Percentiles rank a stretch among this genome's conserved stretches.
Conservation (phyloP, 1,140 invertebrate species). For the Leptinotarsa lineolata region DNA sequence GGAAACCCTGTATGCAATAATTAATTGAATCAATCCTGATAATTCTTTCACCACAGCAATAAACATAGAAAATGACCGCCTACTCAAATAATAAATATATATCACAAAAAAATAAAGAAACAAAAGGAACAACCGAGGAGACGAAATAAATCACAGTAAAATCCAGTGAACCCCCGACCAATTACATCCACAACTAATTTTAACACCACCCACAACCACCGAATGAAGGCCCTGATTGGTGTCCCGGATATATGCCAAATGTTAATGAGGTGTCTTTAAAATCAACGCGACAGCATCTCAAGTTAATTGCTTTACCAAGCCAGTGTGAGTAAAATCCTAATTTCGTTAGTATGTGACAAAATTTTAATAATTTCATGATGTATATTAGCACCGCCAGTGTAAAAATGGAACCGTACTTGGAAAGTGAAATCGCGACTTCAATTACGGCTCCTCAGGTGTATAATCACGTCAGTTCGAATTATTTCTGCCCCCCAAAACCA, state of each 20-base stretch:
- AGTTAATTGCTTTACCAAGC: slow-evolving; percentile 29
- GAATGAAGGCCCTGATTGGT: slow-evolving; percentile 29
- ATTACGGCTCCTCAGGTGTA: not conserved
- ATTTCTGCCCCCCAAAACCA: not conserved
- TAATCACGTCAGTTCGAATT: not conserved
- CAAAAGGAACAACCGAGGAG: slow-evolving; percentile 1
- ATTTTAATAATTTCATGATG: not conserved
- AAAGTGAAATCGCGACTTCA: slow-evolving; percentile 1
- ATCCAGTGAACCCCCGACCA: slow-evolving; percentile 8
- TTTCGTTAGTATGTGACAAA: slow-evolving; percentile 1
- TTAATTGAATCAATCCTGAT: too few species aligned
- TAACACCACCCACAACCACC: slow-evolving; percentile 32
- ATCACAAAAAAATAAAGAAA: not conserved
- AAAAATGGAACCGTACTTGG: slow-evolving; percentile 13
- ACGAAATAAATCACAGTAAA: slow-evolving; percentile 16
- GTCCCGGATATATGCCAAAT: slow-evolving; percentile 33
- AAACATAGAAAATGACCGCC: too few species aligned
- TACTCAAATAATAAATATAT: too few species aligned
- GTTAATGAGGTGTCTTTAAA: slow-evolving; percentile 33
- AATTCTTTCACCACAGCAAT: too few species aligned
- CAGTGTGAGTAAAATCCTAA: slow-evolving; percentile 19
- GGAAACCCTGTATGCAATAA: too few species aligned
- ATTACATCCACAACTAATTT: slow-evolving; percentile 21
- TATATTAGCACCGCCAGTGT: slow-evolving; percentile 1
- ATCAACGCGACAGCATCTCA: slow-evolving; percentile 12